Evolutionary conservation across 2,797 vertebrate species (phyloP), one percentile per base, ranked within the genome.

Genomic region (Iguana delicatissima): DNA sequence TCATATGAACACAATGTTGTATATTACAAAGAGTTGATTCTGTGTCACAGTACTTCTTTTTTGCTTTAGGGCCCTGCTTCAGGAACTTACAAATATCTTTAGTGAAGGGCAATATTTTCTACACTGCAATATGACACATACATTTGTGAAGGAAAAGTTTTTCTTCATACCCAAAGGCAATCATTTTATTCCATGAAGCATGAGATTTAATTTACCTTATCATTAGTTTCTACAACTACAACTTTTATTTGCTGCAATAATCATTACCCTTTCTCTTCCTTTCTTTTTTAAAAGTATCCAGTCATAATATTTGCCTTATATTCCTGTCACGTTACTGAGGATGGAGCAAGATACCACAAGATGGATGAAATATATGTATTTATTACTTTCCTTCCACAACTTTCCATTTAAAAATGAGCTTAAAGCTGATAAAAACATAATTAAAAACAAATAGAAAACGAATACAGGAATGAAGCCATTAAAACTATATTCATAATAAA

Each of bases 141-240:
- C 59, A 57, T 69, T 57, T 84, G 50, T 50, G 62, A 79, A 81
- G 76, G 14, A 14, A 88, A 84, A 57, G 9, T 90, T 85, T 38
- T 88, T 57, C 46, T 46, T 62, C 20, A 42, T 57, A 90, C 20
- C 76, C 52, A 74, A 88, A 85, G 57, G 89, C 57, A 92, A 90
- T 85, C 89, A 92, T 73, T 84, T 92, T 85, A 92, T 74, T 92
- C 76, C 29, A 76, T 76, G 91, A 84, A 85, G 67, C 89, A 90
- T 85, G 81, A 88, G 62, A 92, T 90, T 92, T 90, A 80, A 90
- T 90, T 92, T 88, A 46, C 80, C 82, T 85, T 85, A 88, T 88
- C 89, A 85, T 85, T 88, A 88, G 35, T 84, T 88, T 87, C 67
- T 55, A 85, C 59, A 92, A n/a, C 42, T 81, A 88, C 69, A 90